A percentile compares a stretch with the other conserved stretches of the same genome.
Conservation (phyloP, 2,797 vertebrate species). For the Bothrops alternatus region DNA sequence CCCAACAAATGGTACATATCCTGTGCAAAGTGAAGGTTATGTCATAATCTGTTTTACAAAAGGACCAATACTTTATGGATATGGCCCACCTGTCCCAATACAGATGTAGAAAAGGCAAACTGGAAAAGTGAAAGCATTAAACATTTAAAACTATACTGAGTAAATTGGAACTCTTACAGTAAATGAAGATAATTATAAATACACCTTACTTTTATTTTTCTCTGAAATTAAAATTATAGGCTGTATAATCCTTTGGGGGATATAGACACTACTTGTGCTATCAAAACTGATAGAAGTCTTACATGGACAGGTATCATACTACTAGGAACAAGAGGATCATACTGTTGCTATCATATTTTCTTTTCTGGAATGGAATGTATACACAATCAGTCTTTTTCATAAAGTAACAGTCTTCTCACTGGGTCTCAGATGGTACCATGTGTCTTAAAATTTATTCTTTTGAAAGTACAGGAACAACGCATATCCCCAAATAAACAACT, state of each 20-base stretch:
- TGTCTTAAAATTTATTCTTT: background rate
- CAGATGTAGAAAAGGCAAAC: background rate
- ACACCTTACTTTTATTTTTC: background rate
- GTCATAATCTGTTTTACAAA: background rate
- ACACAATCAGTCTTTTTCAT: background rate
- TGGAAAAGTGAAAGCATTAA: background rate
- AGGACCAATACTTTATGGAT: background rate
- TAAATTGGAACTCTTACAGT: background rate
- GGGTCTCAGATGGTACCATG: background rate
- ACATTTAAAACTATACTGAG: background rate
- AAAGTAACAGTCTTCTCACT: background rate
- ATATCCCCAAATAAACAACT: background rate
- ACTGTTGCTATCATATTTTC: background rate
- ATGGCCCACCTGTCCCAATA: background rate
- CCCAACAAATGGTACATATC: background rate
- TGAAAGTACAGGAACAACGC: background rate
- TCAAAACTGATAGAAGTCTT: background rate
- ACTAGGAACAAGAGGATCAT: background rate
- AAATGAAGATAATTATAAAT: slow-evolving; percentile 3
- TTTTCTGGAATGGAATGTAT: background rate
- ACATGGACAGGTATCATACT: background rate
- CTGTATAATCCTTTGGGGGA: background rate
- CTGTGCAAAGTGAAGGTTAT: background rate
- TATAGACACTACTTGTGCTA: background rate
- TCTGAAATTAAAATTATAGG: background rate